A percentile compares a stretch with the other conserved stretches of the same genome.
Conservation (phyloP, 2,888 invertebrate species). For the Pediacus dermestoides region DNA sequence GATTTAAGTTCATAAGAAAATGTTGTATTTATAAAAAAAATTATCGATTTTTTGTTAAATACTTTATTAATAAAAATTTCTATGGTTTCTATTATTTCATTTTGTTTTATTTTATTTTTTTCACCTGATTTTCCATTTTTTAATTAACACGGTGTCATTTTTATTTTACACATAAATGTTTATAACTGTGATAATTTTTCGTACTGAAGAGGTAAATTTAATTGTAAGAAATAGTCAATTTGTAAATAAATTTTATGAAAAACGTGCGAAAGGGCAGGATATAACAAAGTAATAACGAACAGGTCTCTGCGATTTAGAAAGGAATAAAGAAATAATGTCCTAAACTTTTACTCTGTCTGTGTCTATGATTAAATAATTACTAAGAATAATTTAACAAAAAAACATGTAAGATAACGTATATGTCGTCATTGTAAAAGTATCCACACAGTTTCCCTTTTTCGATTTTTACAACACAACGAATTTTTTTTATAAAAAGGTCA, state of each 20-base stretch:
- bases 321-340: not conserved
- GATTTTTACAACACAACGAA: constrained; percentile 35
- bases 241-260: constrained; percentile 36
- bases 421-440: constrained; percentile 21
- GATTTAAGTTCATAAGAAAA: constrained; percentile 35
- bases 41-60: constrained; percentile 46
- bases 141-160: constrained; percentile 7
- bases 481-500: constrained; percentile 16
- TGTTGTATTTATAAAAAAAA: constrained; percentile 44
- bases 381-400: too few relatives aligned
- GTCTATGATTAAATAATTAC: constrained; percentile 11
- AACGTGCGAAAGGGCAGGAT: not conserved
- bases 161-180: constrained; percentile 30
- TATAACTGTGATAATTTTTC: constrained; percentile 49
- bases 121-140: constrained; percentile 17
- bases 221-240: constrained; percentile 45
- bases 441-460: constrained; percentile 19
- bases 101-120: constrained; percentile 33
- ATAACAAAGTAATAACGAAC: constrained; percentile 7
- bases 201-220: constrained; percentile 43
- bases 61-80: constrained; percentile 46
- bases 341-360: constrained; percentile 14
- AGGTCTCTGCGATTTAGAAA: constrained; percentile 1
- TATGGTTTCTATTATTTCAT: constrained; percentile 36
- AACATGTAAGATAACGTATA: constrained; percentile 17